phyloP scores from a whole-genome alignment of 2,113 vertebrate species.

The Hyaena hyaena region DNA sequence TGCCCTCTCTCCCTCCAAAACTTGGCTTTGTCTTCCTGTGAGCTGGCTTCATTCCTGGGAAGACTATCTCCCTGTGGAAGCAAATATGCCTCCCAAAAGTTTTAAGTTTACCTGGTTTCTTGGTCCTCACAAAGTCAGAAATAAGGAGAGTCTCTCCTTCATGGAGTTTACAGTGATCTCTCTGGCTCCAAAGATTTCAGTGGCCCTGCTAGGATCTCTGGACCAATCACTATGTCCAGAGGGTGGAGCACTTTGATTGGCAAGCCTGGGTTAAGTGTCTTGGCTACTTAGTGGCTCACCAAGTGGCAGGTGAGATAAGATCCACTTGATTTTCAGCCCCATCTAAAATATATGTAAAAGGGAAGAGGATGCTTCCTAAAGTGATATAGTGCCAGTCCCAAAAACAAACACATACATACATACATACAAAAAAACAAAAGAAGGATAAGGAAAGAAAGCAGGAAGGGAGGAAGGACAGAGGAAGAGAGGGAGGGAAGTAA shows the following conservation, averaged over 20 bases:
- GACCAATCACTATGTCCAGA: neutral
- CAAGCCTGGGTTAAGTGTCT: neutral
- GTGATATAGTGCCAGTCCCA: neutral
- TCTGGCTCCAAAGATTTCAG: neutral
- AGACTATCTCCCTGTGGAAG: neutral
- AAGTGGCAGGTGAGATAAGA: neutral
- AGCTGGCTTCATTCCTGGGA: neutral
- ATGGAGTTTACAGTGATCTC: neutral
- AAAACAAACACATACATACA: too few relatives aligned
- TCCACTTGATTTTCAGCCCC: neutral
- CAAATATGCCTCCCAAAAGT: neutral
- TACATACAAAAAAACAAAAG: too few relatives aligned
- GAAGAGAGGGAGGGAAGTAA: neutral
- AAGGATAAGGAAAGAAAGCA: neutral
- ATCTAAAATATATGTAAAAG: neutral
- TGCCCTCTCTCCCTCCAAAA: neutral
- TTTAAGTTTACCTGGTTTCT: neutral
- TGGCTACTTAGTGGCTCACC: neutral
- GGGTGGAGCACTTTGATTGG: neutral
- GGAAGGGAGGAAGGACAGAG: neutral
- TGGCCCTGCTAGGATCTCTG: neutral
- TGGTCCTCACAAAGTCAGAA: neutral
- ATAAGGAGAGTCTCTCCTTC: neutral
- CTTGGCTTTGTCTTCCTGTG: neutral
- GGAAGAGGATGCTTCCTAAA: neutral